Percentiles rank a stretch among this genome's conserved stretches.
Evolutionary conservation across 2,113 vertebrate genomes (phyloP).

Genomic region (Brienomyrus brachyistius): DNA sequence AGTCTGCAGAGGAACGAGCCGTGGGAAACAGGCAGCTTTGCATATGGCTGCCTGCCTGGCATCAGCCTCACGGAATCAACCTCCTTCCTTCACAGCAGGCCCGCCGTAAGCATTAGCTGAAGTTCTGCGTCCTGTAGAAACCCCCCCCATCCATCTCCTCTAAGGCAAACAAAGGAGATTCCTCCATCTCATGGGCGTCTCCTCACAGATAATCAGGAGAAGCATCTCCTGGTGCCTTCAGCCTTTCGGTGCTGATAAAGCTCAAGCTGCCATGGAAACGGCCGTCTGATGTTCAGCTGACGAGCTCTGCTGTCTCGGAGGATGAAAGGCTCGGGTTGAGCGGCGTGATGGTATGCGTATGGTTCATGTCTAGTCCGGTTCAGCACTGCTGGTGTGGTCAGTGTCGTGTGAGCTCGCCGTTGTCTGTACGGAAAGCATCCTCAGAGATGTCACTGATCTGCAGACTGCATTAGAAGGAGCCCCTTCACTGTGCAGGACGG

Average conservation of each 20-base stretch:
- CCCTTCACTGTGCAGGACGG: background rate
- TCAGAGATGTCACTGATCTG: background rate
- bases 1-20: background rate
- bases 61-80: background rate
- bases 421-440: background rate
- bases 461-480: background rate
- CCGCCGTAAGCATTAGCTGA: background rate
- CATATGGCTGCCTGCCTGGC: background rate
- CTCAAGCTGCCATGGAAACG: background rate
- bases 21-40: background rate
- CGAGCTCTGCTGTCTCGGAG: background rate
- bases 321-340: background rate
- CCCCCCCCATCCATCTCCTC: background rate
- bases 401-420: background rate
- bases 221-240: background rate
- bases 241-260: background rate
- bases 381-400: background rate
- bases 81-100: background rate
- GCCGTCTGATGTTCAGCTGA: background rate
- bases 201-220: background rate
- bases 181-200: background rate
- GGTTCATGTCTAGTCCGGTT: background rate
- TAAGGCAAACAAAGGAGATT: background rate
- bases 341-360: background rate
- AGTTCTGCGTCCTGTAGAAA: background rate